Conservation (phyloP, 1,140 invertebrate genomes). For the Stegodyphus dumicola region DNA sequence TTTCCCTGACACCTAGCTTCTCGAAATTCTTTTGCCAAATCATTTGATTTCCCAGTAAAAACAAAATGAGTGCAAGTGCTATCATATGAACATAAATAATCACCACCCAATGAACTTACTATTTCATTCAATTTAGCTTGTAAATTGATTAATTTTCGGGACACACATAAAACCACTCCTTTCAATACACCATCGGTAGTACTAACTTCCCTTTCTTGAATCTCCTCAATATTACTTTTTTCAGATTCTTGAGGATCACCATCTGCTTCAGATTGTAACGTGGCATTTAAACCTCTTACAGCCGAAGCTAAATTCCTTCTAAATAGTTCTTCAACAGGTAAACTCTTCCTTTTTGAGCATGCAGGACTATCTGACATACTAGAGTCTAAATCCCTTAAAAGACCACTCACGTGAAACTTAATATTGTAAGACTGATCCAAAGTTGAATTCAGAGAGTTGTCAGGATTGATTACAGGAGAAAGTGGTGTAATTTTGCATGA, state of each 20-base stretch:
- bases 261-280: not conserved
- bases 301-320: constrained; percentile 42
- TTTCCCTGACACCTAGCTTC: constrained; percentile 68
- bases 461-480: not conserved
- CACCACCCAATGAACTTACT: constrained; percentile 68
- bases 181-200: constrained; percentile 64
- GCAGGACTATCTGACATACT: constrained; percentile 2
- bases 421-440: constrained; percentile 17
- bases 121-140: constrained; percentile 68
- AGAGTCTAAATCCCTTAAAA: constrained; percentile 37
- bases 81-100: constrained; percentile 69
- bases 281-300: not conserved
- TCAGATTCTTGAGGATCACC: not conserved
- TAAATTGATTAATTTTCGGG: constrained; percentile 68
- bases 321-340: constrained; percentile 34
- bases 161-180: constrained; percentile 68
- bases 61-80: constrained; percentile 70
- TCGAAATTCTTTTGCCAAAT: constrained; percentile 69
- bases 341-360: constrained; percentile 6
- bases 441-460: constrained; percentile 25
- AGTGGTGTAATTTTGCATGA: not conserved
- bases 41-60: constrained; percentile 69
- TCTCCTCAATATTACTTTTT: not conserved
- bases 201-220: not conserved
- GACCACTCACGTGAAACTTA: constrained; percentile 48